phyloP scores from a whole-genome alignment of 1,140 invertebrate species.

The Aphaenogaster rudis region DNA sequence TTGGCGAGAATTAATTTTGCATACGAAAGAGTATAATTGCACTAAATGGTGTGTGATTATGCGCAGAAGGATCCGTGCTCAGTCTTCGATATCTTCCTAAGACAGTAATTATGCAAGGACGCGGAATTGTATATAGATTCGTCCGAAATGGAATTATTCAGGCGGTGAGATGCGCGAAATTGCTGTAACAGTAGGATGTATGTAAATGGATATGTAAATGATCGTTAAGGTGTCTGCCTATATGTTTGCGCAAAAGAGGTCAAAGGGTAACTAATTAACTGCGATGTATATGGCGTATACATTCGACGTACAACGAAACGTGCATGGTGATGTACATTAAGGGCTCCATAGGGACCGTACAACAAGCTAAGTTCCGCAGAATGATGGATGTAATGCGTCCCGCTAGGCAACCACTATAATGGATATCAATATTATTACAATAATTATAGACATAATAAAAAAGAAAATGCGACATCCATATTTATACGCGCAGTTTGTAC shows the following conservation, averaged over 20 bases:
- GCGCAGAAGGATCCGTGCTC: slow-evolving; percentile 16
- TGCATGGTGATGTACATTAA: slow-evolving; percentile 67
- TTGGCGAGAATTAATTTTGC: slow-evolving; percentile 20
- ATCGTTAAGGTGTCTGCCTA: slow-evolving; percentile 55
- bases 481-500: background rate
- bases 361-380: slow-evolving; percentile 62
- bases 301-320: slow-evolving; percentile 60
- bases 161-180: slow-evolving; percentile 37
- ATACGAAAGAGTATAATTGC: slow-evolving; percentile 12
- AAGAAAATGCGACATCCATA: background rate
- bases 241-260: slow-evolving; percentile 57
- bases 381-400: slow-evolving; percentile 71
- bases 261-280: slow-evolving; percentile 60
- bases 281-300: slow-evolving; percentile 52
- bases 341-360: slow-evolving; percentile 60
- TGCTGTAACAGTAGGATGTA: slow-evolving; percentile 53
- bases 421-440: slow-evolving; percentile 36
- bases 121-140: slow-evolving; percentile 29
- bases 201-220: slow-evolving; percentile 66
- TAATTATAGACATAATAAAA: slow-evolving; percentile 21
- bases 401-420: slow-evolving; percentile 3
- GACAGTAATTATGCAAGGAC: slow-evolving; percentile 27
- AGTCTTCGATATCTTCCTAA: slow-evolving; percentile 27
- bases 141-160: slow-evolving; percentile 46
- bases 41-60: slow-evolving; percentile 22